These are phyloP conservation scores for Cerastis leucographa DNA, from an alignment of 2,888 invertebrate species.

Conservation along the genomic window DNA sequence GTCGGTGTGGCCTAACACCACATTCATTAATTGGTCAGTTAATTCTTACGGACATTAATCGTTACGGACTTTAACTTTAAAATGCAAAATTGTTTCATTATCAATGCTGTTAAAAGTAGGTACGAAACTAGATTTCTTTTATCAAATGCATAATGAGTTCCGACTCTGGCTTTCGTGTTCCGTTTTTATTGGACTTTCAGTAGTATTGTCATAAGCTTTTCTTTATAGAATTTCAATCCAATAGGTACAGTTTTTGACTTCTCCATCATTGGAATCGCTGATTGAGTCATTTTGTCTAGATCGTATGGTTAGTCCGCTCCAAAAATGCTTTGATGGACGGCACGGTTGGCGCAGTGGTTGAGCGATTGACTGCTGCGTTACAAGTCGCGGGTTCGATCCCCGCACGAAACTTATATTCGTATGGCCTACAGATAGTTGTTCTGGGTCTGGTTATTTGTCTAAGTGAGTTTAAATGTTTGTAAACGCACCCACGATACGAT, in stretches of 20 bases:
- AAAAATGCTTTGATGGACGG: background rate
- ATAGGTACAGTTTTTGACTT: background rate
- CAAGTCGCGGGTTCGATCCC: no score
- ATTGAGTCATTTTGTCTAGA: background rate
- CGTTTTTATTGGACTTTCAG: background rate
- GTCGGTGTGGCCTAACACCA: conserved; percentile 50
- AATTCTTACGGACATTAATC: conserved; percentile 29
- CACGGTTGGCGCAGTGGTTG: no score
- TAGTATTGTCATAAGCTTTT: background rate
- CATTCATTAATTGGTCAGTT: conserved; percentile 51
- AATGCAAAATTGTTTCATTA: conserved; percentile 6
- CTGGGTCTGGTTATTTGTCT: no score
- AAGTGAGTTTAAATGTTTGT: no score
- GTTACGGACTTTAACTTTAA: conserved; percentile 20
- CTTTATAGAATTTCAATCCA: background rate
- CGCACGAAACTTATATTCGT: no score
- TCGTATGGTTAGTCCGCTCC: background rate
- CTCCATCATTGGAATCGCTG: background rate
- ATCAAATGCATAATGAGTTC: background rate
- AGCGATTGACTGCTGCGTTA: no score
- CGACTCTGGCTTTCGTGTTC: background rate
- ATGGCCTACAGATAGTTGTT: no score
- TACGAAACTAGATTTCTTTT: background rate
- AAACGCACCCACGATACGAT: no score
- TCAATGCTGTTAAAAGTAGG: background rate